Evolutionary conservation across 2,113 vertebrate species (phyloP), one percentile per base, ranked within the genome.

Genomic region (Bufo gargarizans): DNA sequence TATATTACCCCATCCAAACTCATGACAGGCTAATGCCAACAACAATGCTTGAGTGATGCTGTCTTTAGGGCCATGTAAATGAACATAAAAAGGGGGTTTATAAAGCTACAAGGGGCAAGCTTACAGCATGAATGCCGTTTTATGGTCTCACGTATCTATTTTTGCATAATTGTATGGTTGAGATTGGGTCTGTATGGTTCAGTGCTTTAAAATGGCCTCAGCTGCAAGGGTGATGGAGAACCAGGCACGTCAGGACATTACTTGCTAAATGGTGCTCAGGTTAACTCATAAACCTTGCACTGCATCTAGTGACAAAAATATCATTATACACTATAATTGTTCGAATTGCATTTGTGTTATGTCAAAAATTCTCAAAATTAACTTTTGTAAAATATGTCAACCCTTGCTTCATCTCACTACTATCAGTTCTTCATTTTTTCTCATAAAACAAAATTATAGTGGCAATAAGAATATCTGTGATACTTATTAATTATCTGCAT

Each of bases 151-250:
- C 7, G 7, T n/a, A 22, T 10, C 63, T 11, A n/a, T 67, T n/a
- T 67, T 10, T 67, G 63, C 63, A 67, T 67, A 67, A 67, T 67
- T 67, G 63, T 67, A n/a, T 67, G 63, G 63, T 67, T 67, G n/a
- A 67, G 63, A 67, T 67, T 67, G 7, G 63, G 63, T n/a, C 22
- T 67, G 20, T 22, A 67, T 67, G 19, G 20, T 67, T n/a, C 63
- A 67, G 19, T 22, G 63, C 63, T n/a, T 67, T n/a, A 67, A 67
- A 67, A 67, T 67, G 63, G 20, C 63, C 8, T 67, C 63, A 67
- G 20, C 6, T 67, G 8, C 8, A 67, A n/a, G 19, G 7, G 20
- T 22, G 22, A 7, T 10, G n/a, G 63, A 22, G n/a, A 20, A 67
- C 22, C 8, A 0, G 8, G 63, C n/a, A n/a, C 19, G 9, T 10